Conservation (phyloP, 2,888 invertebrate genomes). For the Andricus quercusramuli region DNA sequence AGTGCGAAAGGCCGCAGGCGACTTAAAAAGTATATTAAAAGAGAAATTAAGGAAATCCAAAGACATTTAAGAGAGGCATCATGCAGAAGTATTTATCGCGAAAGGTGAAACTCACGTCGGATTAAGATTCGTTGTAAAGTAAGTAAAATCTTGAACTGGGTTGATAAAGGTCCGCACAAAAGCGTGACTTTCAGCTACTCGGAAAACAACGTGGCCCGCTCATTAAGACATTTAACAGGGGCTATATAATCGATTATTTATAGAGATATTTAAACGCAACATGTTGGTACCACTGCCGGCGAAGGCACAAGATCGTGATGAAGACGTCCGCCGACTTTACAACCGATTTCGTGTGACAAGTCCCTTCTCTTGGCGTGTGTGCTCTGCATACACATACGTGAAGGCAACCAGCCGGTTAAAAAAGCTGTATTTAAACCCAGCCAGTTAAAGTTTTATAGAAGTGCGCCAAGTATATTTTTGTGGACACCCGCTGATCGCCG, state of each 20-base stretch:
- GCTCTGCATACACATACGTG: conserved; percentile 45
- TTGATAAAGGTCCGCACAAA: conserved; percentile 16
- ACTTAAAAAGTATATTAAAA: not conserved
- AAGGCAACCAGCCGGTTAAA: not conserved
- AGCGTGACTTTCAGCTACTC: conserved; percentile 58
- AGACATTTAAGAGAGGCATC: not conserved
- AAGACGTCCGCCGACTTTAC: conserved; percentile 73
- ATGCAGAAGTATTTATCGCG: not conserved
- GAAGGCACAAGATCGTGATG: conserved; percentile 59
- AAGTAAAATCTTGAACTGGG: conserved; percentile 8
- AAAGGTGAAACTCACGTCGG: not conserved
- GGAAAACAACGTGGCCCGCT: conserved; percentile 63
- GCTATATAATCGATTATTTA: conserved; percentile 77
- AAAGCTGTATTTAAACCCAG: not conserved
- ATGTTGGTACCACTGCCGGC: conserved; percentile 46
- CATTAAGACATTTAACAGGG: conserved; percentile 72
- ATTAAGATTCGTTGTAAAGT: conserved; percentile 11
- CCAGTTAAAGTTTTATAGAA: conserved; percentile 58
- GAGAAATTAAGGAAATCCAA: conserved; percentile 3
- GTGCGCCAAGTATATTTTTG: conserved; percentile 61
- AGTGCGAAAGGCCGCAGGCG: not conserved
- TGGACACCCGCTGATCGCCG: conserved; percentile 69
- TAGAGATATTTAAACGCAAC: conserved; percentile 66
- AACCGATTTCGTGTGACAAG: conserved; percentile 66
- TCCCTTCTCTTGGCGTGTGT: conserved; percentile 46